A percentile compares a stretch with the other conserved stretches of the same genome.
Evolutionary conservation across 2,113 vertebrate genomes (phyloP).

Genomic region (Cebidichthys violaceus): DNA sequence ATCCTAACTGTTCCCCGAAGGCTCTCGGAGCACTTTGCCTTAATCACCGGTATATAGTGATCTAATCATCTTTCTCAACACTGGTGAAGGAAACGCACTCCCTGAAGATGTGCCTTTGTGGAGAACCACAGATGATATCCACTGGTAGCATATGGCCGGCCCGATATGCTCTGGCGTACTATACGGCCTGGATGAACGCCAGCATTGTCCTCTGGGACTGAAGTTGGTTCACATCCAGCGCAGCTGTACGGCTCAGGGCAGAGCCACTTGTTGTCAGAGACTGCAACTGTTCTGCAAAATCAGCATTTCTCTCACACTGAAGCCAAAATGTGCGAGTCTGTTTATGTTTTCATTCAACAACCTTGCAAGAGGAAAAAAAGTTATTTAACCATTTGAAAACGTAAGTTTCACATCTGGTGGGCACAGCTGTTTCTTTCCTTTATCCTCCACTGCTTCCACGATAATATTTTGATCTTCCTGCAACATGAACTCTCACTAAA

Average conservation of each 20-base stretch:
- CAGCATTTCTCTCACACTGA: conserved; percentile 25
- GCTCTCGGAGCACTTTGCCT: conserved; percentile 8
- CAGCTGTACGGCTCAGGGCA: conserved; percentile 46
- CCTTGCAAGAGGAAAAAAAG: background rate
- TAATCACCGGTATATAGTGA: conserved; percentile 22
- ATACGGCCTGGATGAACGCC: conserved; percentile 50
- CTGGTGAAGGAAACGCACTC: conserved; percentile 23
- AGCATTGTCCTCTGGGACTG: conserved; percentile 55
- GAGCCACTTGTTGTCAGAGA: conserved; percentile 36
- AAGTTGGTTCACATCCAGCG: conserved; percentile 54
- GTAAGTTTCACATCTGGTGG: background rate
- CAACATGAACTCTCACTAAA: background rate
- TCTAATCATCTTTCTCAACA: conserved; percentile 31
- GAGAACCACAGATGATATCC: conserved; percentile 42
- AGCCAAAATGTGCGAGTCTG: background rate
- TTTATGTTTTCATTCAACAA: background rate
- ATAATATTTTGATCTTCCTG: background rate
- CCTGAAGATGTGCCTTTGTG: conserved; percentile 28
- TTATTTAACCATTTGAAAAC: background rate
- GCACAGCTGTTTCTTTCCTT: background rate
- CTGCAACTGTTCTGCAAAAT: conserved; percentile 26
- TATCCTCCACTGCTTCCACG: background rate
- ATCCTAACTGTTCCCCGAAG: background rate
- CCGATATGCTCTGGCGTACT: conserved; percentile 44
- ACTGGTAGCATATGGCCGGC: conserved; percentile 53